Conservation (phyloP, 2,888 invertebrate genomes). For the Epistrophella euchroma region DNA sequence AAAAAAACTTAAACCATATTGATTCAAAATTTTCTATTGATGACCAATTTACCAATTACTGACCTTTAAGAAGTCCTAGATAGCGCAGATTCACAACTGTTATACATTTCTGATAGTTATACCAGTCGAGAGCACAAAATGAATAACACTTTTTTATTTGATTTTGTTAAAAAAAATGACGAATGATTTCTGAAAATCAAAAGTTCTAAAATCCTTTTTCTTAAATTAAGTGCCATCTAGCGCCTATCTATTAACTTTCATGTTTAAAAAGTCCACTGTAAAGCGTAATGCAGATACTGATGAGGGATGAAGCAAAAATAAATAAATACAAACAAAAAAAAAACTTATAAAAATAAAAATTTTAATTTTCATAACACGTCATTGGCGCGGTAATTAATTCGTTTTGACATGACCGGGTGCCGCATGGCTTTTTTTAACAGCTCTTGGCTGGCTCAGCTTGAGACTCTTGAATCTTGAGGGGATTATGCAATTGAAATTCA, state of each 20-base stretch:
- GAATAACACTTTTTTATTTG: background rate
- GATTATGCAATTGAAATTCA: constrained; percentile 62
- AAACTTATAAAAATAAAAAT: constrained; percentile 41
- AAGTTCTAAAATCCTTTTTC: too few species aligned
- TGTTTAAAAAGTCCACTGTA: background rate
- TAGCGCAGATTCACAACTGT: too few species aligned
- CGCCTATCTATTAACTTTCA: background rate
- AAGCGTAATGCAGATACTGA: background rate
- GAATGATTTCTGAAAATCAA: too few species aligned
- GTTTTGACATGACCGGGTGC: constrained; percentile 71
- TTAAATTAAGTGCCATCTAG: background rate
- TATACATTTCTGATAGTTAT: background rate
- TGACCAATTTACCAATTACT: too few species aligned
- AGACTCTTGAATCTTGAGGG: constrained; percentile 46
- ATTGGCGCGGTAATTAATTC: constrained; percentile 70
- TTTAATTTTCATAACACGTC: constrained; percentile 71
- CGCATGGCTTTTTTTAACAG: constrained; percentile 44
- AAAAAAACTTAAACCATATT: too few species aligned
- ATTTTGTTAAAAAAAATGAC: background rate
- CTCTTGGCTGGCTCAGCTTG: constrained; percentile 39
- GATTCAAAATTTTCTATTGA: too few species aligned
- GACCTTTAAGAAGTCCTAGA: too few species aligned
- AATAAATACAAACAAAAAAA: background rate
- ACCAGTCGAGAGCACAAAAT: background rate
- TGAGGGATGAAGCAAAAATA: background rate